These are phyloP conservation scores for Martes martes DNA, from an alignment of 2,113 vertebrate genomes.

Conservation along the genomic window DNA sequence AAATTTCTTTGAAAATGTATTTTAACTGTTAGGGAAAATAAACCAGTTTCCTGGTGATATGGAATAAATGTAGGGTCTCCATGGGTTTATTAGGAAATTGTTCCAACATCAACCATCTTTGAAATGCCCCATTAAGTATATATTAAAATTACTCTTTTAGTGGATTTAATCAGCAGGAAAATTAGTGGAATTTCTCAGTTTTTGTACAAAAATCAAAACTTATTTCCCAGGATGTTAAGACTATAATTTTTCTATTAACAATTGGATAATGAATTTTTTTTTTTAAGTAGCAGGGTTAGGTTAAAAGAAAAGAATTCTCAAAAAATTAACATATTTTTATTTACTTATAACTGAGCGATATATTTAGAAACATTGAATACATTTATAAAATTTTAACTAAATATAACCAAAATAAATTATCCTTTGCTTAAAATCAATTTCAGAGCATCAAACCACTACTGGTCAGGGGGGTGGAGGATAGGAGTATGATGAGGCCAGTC, in stretches of 20 bases:
- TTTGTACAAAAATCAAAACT: slow-evolving; percentile 9
- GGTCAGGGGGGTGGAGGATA: fast-evolving
- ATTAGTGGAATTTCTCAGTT: neutral
- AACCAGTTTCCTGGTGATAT: neutral
- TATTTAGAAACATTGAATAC: neutral
- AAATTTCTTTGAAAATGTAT: slow-evolving; percentile 19
- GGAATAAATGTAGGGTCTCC: neutral
- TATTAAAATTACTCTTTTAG: neutral
- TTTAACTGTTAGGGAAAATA: slow-evolving; percentile 23
- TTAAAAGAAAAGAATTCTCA: slow-evolving; percentile 1
- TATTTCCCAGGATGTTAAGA: neutral
- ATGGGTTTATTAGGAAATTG: neutral
- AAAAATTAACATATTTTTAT: neutral
- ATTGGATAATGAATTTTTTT: neutral
- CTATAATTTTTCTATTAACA: neutral
- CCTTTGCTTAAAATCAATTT: slow-evolving; percentile 17
- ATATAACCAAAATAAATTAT: neutral
- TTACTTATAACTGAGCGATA: neutral
- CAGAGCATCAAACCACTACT: neutral
- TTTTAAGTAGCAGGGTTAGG: neutral
- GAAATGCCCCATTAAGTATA: neutral
- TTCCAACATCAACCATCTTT: neutral
- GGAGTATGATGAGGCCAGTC: neutral
- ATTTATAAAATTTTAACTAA: neutral
- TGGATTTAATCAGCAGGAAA: neutral